Evolutionary conservation across 1,140 invertebrate genomes (phyloP), one percentile per base, ranked within the genome.

Genomic region (Bombus vancouverensis): DNA sequence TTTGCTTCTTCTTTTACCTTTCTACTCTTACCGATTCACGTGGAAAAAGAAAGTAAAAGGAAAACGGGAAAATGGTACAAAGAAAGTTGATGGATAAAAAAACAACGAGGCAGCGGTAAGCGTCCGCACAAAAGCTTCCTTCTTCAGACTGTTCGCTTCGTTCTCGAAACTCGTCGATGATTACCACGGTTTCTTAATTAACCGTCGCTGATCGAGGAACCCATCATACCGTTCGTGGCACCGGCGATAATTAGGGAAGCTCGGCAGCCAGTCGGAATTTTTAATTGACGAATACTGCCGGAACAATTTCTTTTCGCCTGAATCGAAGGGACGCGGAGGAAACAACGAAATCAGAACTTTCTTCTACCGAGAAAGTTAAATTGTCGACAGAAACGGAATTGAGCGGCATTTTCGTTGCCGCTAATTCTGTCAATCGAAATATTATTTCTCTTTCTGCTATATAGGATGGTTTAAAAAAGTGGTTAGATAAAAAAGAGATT

Each of bases 181-280:
- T 82, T 71, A 78, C 80, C 76, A 65, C 83, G 72, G 81, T 80
- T 86, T 88, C 89, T 88, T 89, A 90, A 90, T 90, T 90, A 90
- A 90, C 86, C 86, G 68, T 78, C 89, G 81, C 77, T 86, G 89
- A 90, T 90, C 82, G 82, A 88, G 89, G 62, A 84, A 70, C 78
- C 57, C 75, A 28, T 34, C 37, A 70, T 47, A 77, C 76, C 76
- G 57, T 81, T 71, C 74, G 42, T 59, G 5, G 70, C 53, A 59
- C 65, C 42, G 59, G 81, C 83, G 89, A 90, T 90, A 90, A 90
- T 90, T 90, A 90, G 89, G 72, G 76, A 75, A 78, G 80, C 86
- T 86, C 75, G 75, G n/a, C 79, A 66, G 82, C 53, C 78, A 80
- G 77, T 59, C 72, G 68, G 86, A 90, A 87, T 90, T 90, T 90